Base-by-base conservation (phyloP, 2,113 vertebrate genomes). In the Haliaeetus leucogaster region DNA sequence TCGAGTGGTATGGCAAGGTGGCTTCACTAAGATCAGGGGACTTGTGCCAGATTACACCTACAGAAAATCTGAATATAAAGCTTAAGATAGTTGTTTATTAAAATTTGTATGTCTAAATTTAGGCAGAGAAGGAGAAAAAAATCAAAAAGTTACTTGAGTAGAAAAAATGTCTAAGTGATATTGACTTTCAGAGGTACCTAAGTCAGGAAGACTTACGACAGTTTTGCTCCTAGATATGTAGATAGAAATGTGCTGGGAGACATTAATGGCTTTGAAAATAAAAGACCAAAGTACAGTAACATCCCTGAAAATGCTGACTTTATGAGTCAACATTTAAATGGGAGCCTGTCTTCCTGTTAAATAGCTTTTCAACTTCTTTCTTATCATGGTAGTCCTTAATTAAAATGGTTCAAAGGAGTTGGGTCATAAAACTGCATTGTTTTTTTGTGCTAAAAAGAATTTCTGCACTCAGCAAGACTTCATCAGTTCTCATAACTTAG, bases 351-450 rank as follows among this genome's bases (percentile, higher is more conserved):
- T 89, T 89, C 50, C 40, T 84, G 38, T 50, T 89, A 87, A 89
- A 94, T 55, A 85, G 78, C 71, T 63, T 93, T 95, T 89, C 10
- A 89, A 79, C 61, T 84, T 89, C 91, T 94, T 95, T 77, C 74
- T 97, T 97, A 97, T 97, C 93, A 90, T 94, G 94, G 59, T 90
- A 90, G 79, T 82, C 94, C 86, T 96, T 98, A 97, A 98, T 97
- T 98, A 97, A 98, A 97, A 88, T 94, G 90, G 95, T 97, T 96
- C 95, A 74, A 88, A 94, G 82, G 81, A 93, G 77, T 29, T 89
- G 78, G 91, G 86, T 94, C 89, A 97, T 96, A 93, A 95, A 97
- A 90, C 68, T 89, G 85, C 86, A 48, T 45, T 90, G 40, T 30
- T 86, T 82, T 84, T 68, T 70, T 90, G 74, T 63, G 38, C 81